Evolutionary conservation across 2,113 vertebrate species (phyloP).

Genomic region (Rallus limicola): DNA sequence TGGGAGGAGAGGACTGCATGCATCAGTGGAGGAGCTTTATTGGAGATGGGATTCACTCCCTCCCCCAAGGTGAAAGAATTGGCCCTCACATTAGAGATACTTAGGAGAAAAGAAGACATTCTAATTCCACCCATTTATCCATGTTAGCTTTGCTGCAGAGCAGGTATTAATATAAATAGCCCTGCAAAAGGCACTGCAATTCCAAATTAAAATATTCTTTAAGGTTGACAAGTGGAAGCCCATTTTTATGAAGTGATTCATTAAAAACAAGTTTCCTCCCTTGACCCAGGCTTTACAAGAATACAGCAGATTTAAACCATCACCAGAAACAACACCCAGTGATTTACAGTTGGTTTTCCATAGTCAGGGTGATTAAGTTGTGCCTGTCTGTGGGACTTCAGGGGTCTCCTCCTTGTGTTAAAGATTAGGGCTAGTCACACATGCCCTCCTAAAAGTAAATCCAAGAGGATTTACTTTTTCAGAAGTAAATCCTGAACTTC

Average conservation of each 20-base stretch:
- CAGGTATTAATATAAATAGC: background rate
- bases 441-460: background rate
- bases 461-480: no score
- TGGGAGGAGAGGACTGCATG: rapidly evolving
- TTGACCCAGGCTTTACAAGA: background rate
- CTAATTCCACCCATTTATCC: background rate
- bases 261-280: background rate
- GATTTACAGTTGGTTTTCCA: background rate
- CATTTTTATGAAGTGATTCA: background rate
- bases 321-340: background rate
- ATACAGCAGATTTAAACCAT: background rate
- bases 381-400: background rate
- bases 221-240: background rate
- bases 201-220: background rate
- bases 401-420: background rate
- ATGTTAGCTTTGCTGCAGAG: background rate
- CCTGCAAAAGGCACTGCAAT: background rate
- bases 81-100: background rate
- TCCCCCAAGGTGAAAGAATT: background rate
- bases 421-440: background rate
- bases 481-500: background rate
- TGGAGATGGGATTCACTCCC: background rate
- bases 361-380: background rate
- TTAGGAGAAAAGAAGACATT: background rate
- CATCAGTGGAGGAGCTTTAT: background rate